These are phyloP conservation scores for Podarcis muralis DNA, from an alignment of 2,113 vertebrate genomes.

Conservation along the genomic window DNA sequence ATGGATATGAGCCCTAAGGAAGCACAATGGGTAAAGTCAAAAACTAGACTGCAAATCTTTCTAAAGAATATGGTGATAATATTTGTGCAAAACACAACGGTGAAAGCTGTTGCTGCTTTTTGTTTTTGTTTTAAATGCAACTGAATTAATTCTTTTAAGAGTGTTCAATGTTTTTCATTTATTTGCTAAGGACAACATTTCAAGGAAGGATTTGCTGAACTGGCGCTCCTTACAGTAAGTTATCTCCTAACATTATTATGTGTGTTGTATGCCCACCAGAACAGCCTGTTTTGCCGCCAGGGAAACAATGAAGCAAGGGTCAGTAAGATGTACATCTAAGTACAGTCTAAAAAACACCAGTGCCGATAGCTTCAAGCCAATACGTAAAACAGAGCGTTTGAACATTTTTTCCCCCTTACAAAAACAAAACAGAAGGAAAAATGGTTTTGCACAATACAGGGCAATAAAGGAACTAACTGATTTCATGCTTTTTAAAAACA, in stretches of 20 bases:
- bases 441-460: neutral
- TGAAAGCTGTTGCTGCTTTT: neutral
- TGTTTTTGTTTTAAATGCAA: neutral
- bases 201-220: neutral
- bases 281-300: neutral
- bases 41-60: neutral
- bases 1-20: neutral
- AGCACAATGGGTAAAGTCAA: neutral
- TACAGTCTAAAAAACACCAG: neutral
- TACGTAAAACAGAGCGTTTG: neutral
- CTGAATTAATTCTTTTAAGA: neutral
- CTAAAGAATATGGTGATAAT: neutral
- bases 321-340: neutral
- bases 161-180: neutral
- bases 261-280: neutral
- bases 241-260: neutral
- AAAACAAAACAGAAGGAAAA: neutral
- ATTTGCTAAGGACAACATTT: neutral
- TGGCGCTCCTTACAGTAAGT: neutral
- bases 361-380: neutral
- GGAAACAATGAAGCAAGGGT: neutral
- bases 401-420: neutral
- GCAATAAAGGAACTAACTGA: neutral
- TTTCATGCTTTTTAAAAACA: neutral
- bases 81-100: neutral